Percentiles rank a stretch among this genome's conserved stretches.
phyloP scores from a whole-genome alignment of 2,113 vertebrate species.

The Petromus typicus region DNA sequence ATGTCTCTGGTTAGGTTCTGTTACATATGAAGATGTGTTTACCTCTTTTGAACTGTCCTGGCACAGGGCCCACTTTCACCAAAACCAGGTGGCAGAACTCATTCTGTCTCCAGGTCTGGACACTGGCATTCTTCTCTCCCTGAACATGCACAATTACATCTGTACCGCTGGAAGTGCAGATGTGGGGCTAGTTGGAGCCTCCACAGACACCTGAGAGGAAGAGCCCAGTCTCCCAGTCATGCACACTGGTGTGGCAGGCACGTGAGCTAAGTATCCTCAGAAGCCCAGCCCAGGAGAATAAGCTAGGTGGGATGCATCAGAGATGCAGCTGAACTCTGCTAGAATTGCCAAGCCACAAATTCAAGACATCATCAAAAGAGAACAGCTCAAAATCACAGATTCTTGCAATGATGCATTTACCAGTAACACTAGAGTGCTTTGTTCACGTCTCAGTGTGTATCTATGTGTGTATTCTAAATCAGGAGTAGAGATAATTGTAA shows the following conservation, averaged over 20 bases:
- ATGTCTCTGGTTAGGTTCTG: not conserved
- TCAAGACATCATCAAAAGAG: not conserved
- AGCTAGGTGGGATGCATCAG: not conserved
- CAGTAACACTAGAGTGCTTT: not conserved
- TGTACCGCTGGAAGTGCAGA: not conserved
- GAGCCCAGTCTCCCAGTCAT: not conserved
- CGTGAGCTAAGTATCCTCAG: not conserved
- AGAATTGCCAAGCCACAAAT: not conserved
- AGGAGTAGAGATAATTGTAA: not conserved
- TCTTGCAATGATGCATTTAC: not conserved
- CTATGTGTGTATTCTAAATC: not conserved
- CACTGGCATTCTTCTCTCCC: rapidly evolving
- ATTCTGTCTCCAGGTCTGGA: not conserved
- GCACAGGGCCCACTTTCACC: not conserved
- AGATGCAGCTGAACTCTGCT: too few relatives aligned
- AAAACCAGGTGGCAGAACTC: not conserved
- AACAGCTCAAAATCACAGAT: not conserved
- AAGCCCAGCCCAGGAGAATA: not conserved
- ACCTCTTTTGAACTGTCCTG: not conserved
- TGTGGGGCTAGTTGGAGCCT: not conserved
- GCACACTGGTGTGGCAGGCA: rapidly evolving
- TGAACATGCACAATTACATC: not conserved
- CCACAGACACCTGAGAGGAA: too few relatives aligned
- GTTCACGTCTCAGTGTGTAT: not conserved
- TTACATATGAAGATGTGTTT: not conserved